A percentile compares a stretch with the other conserved stretches of the same genome.
Evolutionary conservation across 2,888 invertebrate species (phyloP).

Genomic region (Fragum sueziense): DNA sequence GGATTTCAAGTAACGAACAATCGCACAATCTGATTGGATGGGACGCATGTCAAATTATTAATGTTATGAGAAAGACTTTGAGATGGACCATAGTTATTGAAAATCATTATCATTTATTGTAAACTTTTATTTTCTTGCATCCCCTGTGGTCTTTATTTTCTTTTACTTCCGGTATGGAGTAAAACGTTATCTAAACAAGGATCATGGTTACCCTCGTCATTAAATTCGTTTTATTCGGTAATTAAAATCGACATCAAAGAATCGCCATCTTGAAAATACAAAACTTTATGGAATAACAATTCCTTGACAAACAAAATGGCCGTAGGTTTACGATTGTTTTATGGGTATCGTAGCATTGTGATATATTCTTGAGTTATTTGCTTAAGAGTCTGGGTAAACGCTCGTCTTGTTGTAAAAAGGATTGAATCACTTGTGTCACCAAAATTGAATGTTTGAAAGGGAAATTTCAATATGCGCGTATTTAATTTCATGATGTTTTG

Average conservation of each 20-base stretch:
- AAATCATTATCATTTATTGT: no score
- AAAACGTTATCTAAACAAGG: conserved; percentile 1
- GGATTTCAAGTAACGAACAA: no score
- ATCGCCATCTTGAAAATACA: conserved; percentile 37
- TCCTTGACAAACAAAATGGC: conserved; percentile 41
- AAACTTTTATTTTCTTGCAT: not conserved
- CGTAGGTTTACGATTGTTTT: conserved; percentile 34
- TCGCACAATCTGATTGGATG: no score
- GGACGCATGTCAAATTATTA: no score
- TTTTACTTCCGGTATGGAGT: not conserved
- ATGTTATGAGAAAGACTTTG: no score
- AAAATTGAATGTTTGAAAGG: no score
- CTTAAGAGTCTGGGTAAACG: not conserved
- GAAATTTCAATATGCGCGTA: no score
- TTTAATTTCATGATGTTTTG: no score
- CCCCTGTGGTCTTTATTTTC: not conserved
- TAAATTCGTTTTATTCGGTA: conserved; percentile 42
- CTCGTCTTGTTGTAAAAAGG: not conserved
- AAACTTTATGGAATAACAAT: conserved; percentile 39
- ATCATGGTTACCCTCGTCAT: conserved; percentile 9
- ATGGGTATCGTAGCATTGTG: conserved; percentile 13
- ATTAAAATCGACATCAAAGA: conserved; percentile 52
- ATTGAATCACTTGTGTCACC: not conserved
- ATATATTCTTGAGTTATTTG: conserved; percentile 15
- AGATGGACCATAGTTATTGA: no score